Base-by-base conservation (phyloP, 2,888 invertebrate genomes). In the Diarsia mendica region DNA sequence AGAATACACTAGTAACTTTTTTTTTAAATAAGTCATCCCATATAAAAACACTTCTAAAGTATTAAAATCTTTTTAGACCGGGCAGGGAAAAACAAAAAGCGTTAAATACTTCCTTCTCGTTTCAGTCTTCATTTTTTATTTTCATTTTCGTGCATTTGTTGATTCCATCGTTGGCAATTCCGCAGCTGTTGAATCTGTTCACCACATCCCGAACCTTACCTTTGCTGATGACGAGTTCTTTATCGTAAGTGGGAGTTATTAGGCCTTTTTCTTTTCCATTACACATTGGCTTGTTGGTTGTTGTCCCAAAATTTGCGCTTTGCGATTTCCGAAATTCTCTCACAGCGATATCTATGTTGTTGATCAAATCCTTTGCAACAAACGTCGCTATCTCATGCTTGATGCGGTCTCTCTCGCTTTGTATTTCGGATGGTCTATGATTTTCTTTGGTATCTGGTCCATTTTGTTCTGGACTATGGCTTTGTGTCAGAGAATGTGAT, bases 191-290 rank as follows among this genome's bases (percentile, higher is more conserved):
- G 71, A 96, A 94, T 90, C 93, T 93, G 67, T 96, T 96, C 0
- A 96, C 96, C 1, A 96, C 96, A 81, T 96, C 96, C 78, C 96
- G 92, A 3, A 96, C 96, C 84, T 95, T 96, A 0, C 96, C 96
- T 89, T 95, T 96, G 84, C 94, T 95, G 69, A 96, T 96, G 1
- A 96, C 95, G 15, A 96, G 90, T 84, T 94, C 95, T 77, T 95
- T 96, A 72, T 96, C 96, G 72, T 96, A 96, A 0, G 94, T 95
- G 0, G 96, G 95, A 0, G 95, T 96, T 39, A 95, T 95, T 75
- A 94, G 88, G 73, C 91, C 93, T 86, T 92, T 94, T 9, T 91
- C 89, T 9, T 91, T 93, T 4, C 95, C 95, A 81, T 96, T 96
- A 65, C 90, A 91, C 3, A 91, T 18, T 18, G 88, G 81, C 71